Evolutionary conservation across 2,888 invertebrate genomes (phyloP), one percentile per base, ranked within the genome.

Genomic region (Actias luna): DNA sequence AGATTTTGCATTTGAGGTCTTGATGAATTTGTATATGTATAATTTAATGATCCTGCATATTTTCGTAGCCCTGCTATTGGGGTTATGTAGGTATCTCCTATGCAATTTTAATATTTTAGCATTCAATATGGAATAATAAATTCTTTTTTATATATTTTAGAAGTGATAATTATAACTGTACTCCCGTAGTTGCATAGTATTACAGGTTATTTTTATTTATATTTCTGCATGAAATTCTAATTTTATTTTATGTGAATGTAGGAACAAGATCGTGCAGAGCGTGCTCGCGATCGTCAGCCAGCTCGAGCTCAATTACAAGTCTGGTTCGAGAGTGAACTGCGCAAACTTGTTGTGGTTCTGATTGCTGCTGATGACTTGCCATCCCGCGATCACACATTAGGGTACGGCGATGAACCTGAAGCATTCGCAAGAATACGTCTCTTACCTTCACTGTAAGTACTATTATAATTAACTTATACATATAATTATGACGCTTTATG

Each of bases 241-340:
- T 50, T 31, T 58, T 31, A 36, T 8, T 29, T 14, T 61, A 58
- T 67, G 64, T 65, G 52, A 73, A 71, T 81, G 65, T 87, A 92
- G 92, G 92, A 91, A 76, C 92, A 92, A 77, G 92, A 92, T 64
- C 87, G 91, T 8, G 85, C 85, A 35, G 90, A 91, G 68, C 77
- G 90, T 10, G 84, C 83, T 42, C 79, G 84, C 65, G 96, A 97
- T 85, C 94, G 96, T 67, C 95, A 94, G 72, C 94, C 95, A 31
- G 97, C 97, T 55, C 94, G 97, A 27, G 95, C 98, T 42, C 97
- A 97, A 88, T 94, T 98, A 69, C 97, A 98, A 84, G 96, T 98
- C 63, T 97, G 96, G 95, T 98, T 97, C 91, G 96, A 97, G 80
- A 95, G 95, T 65, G 97, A 97, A 77, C 93, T 96, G 65, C 95